Conservation (phyloP, 2,113 vertebrate species). For the Leptocoma aspasia region DNA sequence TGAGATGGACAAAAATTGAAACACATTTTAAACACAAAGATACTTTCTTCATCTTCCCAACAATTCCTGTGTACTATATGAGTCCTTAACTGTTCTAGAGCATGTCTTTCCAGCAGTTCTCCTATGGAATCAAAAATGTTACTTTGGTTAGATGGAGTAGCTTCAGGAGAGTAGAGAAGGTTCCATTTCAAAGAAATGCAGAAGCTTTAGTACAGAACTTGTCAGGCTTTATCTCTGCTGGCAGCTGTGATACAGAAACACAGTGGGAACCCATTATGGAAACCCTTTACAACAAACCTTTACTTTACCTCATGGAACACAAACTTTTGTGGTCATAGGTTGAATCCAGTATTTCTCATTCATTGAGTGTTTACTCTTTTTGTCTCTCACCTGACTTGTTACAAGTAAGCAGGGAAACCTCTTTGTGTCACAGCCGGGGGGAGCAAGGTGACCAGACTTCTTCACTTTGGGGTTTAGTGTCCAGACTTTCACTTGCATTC, state of each 20-base stretch:
- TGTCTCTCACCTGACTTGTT: fast-evolving
- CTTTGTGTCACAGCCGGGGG: neutral
- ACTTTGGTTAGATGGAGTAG: neutral
- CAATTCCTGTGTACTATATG: neutral
- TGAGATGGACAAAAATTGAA: neutral
- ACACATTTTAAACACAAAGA: neutral
- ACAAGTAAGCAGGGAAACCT: too few relatives aligned
- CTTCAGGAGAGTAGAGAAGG: neutral
- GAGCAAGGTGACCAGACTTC: neutral
- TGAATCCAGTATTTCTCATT: neutral
- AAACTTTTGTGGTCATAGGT: neutral
- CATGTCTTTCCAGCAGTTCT: neutral
- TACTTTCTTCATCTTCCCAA: neutral
- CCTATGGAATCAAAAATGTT: neutral
- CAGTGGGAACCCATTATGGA: neutral
- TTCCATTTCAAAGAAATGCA: neutral
- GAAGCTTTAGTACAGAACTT: neutral
- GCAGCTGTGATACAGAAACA: neutral
- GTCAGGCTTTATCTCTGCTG: neutral
- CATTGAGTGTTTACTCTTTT: neutral
- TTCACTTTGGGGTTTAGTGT: neutral
- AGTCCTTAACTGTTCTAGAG: neutral
- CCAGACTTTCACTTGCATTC: neutral
- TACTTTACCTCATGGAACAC: too few relatives aligned
- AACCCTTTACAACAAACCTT: too few relatives aligned